phyloP scores from a whole-genome alignment of 53 echinoderm and acorn worm genomes.

The Hippasteria phrygiana region DNA sequence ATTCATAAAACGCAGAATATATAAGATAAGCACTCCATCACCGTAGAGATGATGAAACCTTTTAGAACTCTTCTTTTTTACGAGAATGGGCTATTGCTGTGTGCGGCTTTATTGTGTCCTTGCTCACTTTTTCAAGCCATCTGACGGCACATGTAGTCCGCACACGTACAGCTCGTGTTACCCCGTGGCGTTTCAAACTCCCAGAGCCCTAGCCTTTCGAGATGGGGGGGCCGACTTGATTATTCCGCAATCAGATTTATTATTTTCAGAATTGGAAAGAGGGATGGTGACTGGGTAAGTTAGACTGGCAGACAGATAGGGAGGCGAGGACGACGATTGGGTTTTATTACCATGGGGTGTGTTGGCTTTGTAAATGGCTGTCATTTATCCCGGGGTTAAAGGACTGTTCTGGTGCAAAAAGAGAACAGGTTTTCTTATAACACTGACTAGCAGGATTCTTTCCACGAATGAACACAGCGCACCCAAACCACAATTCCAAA shows the following conservation, averaged over 20 bases:
- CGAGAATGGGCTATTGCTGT: too few species aligned
- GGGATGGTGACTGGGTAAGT: background rate
- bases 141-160: background rate
- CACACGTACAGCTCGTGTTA: constrained; percentile 13
- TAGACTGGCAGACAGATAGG: background rate
- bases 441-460: too few species aligned
- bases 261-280: constrained; percentile 20
- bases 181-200: background rate
- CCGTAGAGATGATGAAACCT: too few species aligned
- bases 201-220: background rate
- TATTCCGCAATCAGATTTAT: constrained; percentile 38
- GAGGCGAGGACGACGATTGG: background rate
- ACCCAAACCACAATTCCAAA: too few species aligned
- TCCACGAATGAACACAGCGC: too few species aligned
- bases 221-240: constrained; percentile 23
- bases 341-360: background rate
- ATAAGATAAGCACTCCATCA: too few species aligned
- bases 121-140: background rate
- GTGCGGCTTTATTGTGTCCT: too few species aligned
- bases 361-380: background rate
- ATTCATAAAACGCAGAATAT: too few species aligned
- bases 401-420: too few species aligned
- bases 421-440: too few species aligned
- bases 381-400: too few species aligned
- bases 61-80: too few species aligned